These are phyloP conservation scores for Liolophura sinensis DNA, from an alignment of 1,140 invertebrate species.

Conservation along the genomic window DNA sequence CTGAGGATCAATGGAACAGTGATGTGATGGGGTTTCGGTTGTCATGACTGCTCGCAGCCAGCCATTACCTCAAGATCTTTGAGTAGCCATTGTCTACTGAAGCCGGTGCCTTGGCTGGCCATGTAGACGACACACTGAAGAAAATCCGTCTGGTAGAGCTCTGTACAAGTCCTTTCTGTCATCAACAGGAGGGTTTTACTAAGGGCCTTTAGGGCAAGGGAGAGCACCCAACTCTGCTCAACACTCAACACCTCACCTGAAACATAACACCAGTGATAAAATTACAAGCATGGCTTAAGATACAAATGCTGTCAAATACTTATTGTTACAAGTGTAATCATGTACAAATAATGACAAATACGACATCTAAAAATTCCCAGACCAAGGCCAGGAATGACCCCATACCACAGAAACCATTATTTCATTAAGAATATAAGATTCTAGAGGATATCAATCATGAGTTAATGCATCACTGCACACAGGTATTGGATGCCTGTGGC, in stretches of 20 bases:
- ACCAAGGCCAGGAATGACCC: not conserved
- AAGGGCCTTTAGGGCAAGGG: slow-evolving; percentile 50
- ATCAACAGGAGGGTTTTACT: slow-evolving; percentile 37
- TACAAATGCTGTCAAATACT: not conserved
- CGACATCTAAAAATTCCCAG: not conserved
- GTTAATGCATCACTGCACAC: too few relatives aligned
- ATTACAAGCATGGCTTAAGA: not conserved
- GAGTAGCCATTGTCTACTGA: slow-evolving; percentile 54
- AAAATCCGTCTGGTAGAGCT: slow-evolving; percentile 43
- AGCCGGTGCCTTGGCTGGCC: slow-evolving; percentile 51
- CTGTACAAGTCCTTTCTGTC: slow-evolving; percentile 14
- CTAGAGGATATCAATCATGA: too few relatives aligned
- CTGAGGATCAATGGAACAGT: too few relatives aligned
- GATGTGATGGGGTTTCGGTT: not conserved
- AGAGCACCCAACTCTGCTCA: slow-evolving; percentile 52
- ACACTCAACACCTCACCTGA: slow-evolving; percentile 39
- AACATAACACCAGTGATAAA: slow-evolving; percentile 1
- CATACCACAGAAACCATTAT: too few relatives aligned
- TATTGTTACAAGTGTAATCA: not conserved
- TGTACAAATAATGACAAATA: not conserved
- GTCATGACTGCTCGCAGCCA: not conserved
- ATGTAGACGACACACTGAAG: slow-evolving; percentile 52
- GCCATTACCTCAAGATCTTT: slow-evolving; percentile 53
- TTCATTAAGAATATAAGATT: too few relatives aligned
- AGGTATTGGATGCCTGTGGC: too few relatives aligned